Base-by-base conservation (phyloP, 2,113 vertebrate genomes). In the Cryptoleucopteryx plumbea region DNA sequence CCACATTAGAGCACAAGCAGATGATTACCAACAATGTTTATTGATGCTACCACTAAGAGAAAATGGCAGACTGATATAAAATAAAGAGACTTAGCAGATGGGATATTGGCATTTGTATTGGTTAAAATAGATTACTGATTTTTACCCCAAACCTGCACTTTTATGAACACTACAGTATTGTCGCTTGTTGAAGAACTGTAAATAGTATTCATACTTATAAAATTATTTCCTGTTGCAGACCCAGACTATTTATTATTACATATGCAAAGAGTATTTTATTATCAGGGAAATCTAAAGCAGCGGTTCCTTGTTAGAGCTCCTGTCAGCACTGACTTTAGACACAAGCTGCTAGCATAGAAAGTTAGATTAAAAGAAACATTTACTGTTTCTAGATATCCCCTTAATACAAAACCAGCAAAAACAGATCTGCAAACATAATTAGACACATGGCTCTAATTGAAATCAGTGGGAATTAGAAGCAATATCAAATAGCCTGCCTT, bases 21-120 rank as follows among this genome's bases (percentile, higher is more conserved):
- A 98, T 98, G 98, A 98, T 98, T 97, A 98, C 94, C 96, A 98
- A 97, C 98, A 98, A 97, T 98, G 98, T 98, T 98, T 98, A 98
- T 98, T 98, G 98, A 98, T 98, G 97, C 95, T 98, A 98, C 97
- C 96, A 98, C 97, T 98, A 98, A 97, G 97, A 97, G 96, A 98
- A 98, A 98, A 98, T 98, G 98, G 98, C 98, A 98, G 97, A 98
- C 97, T 98, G 98, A 98, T 98, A 98, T 98, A 98, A 98, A 98
- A 98, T 98, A 98, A 98, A 98, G 96, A 98, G 97, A 97, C 97
- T 98, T 98, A 98, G 96, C 98, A 98, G 98, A 98, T 97, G 97
- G 97, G 97, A 97, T 98, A 98, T 98, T 98, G 98, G 98, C 98
- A 98, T 98, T 98, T 98, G 97, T 97, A 97, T 98, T 97, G 98